A percentile compares a stretch with the other conserved stretches of the same genome.
Evolutionary conservation across 2,888 invertebrate genomes (phyloP).

Genomic region (Diplolepis rosae): DNA sequence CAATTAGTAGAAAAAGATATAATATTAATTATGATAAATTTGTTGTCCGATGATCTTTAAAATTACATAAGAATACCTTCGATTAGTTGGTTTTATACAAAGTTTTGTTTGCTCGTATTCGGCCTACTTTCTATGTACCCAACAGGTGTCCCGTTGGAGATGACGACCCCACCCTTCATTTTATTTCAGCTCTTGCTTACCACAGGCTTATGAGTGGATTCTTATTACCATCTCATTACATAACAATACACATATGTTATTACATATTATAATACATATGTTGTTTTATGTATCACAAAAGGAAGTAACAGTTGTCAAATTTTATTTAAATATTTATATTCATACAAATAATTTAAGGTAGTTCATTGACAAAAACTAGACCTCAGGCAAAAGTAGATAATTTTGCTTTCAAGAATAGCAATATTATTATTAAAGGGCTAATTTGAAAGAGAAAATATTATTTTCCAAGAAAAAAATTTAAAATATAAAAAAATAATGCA

Average conservation of each 20-base stretch:
- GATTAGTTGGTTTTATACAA: conserved; percentile 32
- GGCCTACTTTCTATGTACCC: conserved; percentile 19
- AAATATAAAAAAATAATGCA: too few relatives aligned
- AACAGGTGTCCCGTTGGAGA: conserved; percentile 30
- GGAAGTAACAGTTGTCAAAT: neutral
- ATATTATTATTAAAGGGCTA: too few relatives aligned
- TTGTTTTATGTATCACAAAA: neutral
- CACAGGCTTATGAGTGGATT: conserved; percentile 1
- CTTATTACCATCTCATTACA: neutral
- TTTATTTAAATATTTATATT: neutral
- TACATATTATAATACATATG: conserved; percentile 7
- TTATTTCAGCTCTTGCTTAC: conserved; percentile 19
- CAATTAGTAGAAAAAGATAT: too few relatives aligned
- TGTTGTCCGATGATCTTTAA: too few relatives aligned
- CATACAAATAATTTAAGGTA: neutral
- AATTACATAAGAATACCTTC: neutral
- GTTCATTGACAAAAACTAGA: too few relatives aligned
- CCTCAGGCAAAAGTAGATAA: too few relatives aligned
- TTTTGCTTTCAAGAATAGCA: too few relatives aligned
- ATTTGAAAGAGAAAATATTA: too few relatives aligned
- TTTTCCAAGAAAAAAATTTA: too few relatives aligned
- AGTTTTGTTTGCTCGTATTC: conserved; percentile 22
- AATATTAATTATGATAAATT: too few relatives aligned
- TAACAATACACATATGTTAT: conserved; percentile 21
- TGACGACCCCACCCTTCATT: conserved; percentile 29